A percentile compares a stretch with the other conserved stretches of the same genome.
Evolutionary conservation across 2,888 invertebrate species (phyloP).

Genomic region (Prosapia bicincta): DNA sequence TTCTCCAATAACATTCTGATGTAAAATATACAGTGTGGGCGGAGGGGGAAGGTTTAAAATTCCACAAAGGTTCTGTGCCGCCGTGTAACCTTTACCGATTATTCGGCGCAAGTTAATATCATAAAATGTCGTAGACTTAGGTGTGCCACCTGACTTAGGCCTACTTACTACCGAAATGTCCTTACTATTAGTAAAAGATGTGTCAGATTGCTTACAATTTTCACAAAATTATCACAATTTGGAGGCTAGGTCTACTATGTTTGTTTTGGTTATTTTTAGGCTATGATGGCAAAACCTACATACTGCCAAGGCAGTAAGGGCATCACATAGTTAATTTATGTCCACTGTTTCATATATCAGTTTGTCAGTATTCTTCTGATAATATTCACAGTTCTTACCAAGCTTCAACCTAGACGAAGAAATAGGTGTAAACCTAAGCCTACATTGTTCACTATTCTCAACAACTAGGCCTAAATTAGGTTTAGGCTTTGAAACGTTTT

Average conservation of each 20-base stretch:
- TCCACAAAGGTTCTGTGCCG: background rate
- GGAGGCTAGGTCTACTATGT: background rate
- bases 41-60: conserved; percentile 4
- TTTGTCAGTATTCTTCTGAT: conserved; percentile 2
- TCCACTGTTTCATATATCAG: background rate
- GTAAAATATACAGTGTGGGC: background rate
- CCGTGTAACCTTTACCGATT: background rate
- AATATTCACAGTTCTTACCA: background rate
- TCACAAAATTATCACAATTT: conserved; percentile 5
- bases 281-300: conserved; percentile 3
- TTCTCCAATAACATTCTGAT: background rate
- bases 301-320: background rate
- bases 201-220: conserved; percentile 9
- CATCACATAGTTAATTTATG: background rate
- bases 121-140: background rate
- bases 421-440: background rate
- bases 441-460: background rate
- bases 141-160: background rate
- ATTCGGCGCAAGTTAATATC: conserved; percentile 3
- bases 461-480: background rate
- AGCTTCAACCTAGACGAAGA: background rate
- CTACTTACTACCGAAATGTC: background rate
- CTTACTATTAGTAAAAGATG: background rate
- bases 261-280: background rate
- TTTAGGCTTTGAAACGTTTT: background rate